Percentiles rank a stretch among this genome's conserved stretches.
These are phyloP conservation scores for Drosophila repletoides DNA, from an alignment of 1,140 invertebrate genomes.

Conservation along the genomic window DNA sequence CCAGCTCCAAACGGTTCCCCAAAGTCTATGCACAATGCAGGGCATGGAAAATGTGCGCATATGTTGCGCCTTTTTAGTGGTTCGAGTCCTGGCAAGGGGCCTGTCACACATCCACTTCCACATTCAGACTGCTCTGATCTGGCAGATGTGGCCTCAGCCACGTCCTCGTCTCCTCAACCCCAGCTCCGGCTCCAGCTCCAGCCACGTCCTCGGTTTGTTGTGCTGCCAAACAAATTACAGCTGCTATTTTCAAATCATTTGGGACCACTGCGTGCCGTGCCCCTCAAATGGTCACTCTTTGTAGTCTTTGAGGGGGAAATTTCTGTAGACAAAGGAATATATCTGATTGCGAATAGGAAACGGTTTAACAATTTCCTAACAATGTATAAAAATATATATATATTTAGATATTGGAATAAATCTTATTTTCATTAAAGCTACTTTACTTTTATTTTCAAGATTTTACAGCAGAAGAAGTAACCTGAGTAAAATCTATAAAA, in stretches of 20 bases:
- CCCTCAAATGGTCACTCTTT: constrained; percentile 46
- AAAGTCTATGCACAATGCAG: constrained; percentile 26
- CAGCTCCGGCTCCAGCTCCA: neutral
- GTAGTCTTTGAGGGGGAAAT: neutral
- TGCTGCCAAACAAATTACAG: constrained; percentile 78
- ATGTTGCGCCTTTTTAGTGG: constrained; percentile 60
- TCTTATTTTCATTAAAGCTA: no score
- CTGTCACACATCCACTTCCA: constrained; percentile 9
- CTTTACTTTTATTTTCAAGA: no score
- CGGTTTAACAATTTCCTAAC: no score
- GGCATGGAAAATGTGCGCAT: constrained; percentile 71
- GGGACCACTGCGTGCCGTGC: constrained; percentile 53
- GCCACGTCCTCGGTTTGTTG: neutral
- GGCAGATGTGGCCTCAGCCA: constrained; percentile 25
- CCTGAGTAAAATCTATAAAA: no score
- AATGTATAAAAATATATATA: no score
- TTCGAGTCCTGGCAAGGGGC: neutral
- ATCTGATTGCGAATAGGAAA: no score
- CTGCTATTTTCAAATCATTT: constrained; percentile 78
- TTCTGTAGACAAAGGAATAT: neutral
- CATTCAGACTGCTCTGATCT: constrained; percentile 4
- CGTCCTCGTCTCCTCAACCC: neutral
- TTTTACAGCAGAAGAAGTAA: no score
- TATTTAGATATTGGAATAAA: no score
- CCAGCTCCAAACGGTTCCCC: constrained; percentile 34